Evolutionary conservation across 2,113 vertebrate genomes (phyloP).

Genomic region (Calidris pugnax): DNA sequence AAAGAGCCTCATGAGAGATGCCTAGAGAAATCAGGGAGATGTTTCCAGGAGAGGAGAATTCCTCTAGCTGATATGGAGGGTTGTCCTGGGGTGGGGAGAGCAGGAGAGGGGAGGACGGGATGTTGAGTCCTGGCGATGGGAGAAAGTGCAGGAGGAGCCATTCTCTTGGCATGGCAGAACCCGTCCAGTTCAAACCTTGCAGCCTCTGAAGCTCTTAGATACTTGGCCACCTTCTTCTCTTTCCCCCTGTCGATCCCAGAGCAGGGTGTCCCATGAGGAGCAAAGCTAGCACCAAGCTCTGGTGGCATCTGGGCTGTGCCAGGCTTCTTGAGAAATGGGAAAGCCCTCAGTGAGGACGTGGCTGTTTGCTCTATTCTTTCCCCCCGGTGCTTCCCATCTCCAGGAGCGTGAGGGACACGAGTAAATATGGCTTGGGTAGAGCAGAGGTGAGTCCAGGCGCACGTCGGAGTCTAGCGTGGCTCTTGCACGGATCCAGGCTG

Average conservation of each 20-base stretch:
- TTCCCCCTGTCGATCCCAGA: neutral
- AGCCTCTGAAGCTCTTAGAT: neutral
- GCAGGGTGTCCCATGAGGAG: neutral
- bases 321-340: neutral
- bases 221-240: neutral
- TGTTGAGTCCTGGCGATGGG: fast-evolving
- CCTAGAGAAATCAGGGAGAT: neutral
- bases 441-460: neutral
- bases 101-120: neutral
- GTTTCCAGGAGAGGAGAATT: neutral
- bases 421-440: neutral
- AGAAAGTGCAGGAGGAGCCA: neutral
- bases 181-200: neutral
- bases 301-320: neutral
- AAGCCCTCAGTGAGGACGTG: neutral
- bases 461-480: fast-evolving
- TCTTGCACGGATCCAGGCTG: neutral
- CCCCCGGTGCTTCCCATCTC: neutral
- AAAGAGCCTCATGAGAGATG: neutral
- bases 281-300: neutral
- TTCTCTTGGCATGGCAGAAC: neutral
- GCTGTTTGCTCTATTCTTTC: neutral
- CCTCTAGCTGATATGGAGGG: neutral
- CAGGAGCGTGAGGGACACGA: fast-evolving
- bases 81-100: neutral